phyloP scores from a whole-genome alignment of 2,888 invertebrate genomes.

The Lissocephala sabroskyi region DNA sequence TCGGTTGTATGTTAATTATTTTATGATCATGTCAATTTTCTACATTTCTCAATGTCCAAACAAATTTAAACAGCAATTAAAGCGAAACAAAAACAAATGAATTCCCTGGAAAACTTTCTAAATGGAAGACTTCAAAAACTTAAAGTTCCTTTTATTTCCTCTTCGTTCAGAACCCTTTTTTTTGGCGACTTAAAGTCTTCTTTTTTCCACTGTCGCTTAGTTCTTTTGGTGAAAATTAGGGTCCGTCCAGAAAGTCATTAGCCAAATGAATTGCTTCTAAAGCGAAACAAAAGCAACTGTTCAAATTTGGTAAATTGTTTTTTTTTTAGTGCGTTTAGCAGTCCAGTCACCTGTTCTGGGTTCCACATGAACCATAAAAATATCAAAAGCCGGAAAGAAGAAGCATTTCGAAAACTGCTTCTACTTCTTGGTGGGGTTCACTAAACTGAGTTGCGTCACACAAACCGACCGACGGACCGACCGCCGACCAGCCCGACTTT shows the following conservation, averaged over 20 bases:
- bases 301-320: constrained; percentile 46
- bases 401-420: neutral
- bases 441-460: neutral
- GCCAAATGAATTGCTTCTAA: constrained; percentile 23
- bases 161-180: too few relatives aligned
- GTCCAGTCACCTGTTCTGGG: constrained; percentile 38
- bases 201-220: too few relatives aligned
- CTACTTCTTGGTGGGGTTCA: neutral
- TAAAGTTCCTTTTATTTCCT: too few relatives aligned
- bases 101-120: too few relatives aligned
- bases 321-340: constrained; percentile 45
- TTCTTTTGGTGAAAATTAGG: neutral
- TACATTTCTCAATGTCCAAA: too few relatives aligned
- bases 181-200: too few relatives aligned
- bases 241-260: constrained; percentile 32
- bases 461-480: neutral
- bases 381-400: constrained; percentile 14
- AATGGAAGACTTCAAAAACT: too few relatives aligned
- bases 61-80: too few relatives aligned
- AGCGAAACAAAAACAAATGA: too few relatives aligned
- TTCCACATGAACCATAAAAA: constrained; percentile 31
- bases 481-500: neutral
- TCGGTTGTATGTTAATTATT: too few relatives aligned
- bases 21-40: too few relatives aligned
- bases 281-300: constrained; percentile 10